These are phyloP conservation scores for Equus przewalskii DNA, from an alignment of 2,113 vertebrate species.

Conservation along the genomic window DNA sequence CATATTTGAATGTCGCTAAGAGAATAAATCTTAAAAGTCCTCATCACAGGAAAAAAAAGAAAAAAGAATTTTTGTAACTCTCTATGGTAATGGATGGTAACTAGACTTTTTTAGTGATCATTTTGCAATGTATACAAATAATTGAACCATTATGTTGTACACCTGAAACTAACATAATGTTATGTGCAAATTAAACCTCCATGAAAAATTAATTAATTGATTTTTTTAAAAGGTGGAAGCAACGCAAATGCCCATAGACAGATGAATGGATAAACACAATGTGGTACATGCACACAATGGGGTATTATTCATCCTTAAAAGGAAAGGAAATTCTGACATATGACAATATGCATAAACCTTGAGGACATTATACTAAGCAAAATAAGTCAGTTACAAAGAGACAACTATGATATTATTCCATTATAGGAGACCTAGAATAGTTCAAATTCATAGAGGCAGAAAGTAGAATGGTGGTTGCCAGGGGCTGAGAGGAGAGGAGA, in stretches of 20 bases:
- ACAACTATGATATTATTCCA: not conserved
- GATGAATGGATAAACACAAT: not conserved
- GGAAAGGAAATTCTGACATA: slow-evolving; percentile 6
- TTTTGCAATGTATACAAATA: not conserved
- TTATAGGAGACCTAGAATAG: not conserved
- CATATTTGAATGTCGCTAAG: not conserved
- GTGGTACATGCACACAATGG: not conserved
- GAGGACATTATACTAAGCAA: not conserved
- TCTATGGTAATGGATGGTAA: not conserved
- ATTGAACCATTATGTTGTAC: not conserved
- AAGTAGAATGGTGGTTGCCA: not conserved
- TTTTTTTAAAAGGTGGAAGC: not conserved
- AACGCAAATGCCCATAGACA: not conserved
- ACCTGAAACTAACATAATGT: not conserved
- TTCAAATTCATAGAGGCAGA: not conserved
- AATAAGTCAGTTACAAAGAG: not conserved
- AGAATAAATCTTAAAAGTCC: not conserved
- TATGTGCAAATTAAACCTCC: not conserved
- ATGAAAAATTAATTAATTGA: not conserved
- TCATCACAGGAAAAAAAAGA: not conserved
- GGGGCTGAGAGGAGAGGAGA: not conserved
- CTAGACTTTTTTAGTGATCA: not conserved
- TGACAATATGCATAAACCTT: not conserved
- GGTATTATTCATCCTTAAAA: not conserved
- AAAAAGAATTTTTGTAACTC: not conserved